A percentile compares a stretch with the other conserved stretches of the same genome.
These are phyloP conservation scores for Lampropteryx suffumata DNA, from an alignment of 2,888 invertebrate genomes.

Conservation along the genomic window DNA sequence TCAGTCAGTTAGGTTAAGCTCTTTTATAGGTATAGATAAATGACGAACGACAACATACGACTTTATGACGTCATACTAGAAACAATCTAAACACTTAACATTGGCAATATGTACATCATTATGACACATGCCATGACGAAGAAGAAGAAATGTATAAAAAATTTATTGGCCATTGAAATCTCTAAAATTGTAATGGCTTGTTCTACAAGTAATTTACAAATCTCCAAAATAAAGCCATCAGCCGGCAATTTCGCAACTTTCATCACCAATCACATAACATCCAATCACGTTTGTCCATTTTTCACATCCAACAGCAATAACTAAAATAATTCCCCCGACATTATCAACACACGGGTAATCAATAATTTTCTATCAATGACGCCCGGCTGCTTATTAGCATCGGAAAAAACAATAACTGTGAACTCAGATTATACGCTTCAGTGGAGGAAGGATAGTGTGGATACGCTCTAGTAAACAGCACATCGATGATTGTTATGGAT, in stretches of 20 bases:
- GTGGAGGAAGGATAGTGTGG: conserved; percentile 46
- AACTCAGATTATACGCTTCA: conserved; percentile 58
- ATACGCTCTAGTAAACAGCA: not conserved
- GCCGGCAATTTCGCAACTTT: conserved; percentile 2
- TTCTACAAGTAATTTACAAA: too few relatives aligned
- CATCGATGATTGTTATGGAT: not conserved
- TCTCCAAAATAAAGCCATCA: conserved; percentile 10
- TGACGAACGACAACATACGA: too few relatives aligned
- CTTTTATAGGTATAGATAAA: too few relatives aligned
- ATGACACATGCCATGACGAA: too few relatives aligned
- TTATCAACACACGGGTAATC: conserved; percentile 50
- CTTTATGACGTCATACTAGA: too few relatives aligned
- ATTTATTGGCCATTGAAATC: too few relatives aligned
- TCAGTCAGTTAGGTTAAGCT: too few relatives aligned
- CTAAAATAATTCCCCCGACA: conserved; percentile 43
- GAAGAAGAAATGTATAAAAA: too few relatives aligned
- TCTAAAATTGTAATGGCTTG: too few relatives aligned
- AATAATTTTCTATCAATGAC: conserved; percentile 80
- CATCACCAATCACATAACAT: not conserved
- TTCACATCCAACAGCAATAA: conserved; percentile 32
- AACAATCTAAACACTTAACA: too few relatives aligned
- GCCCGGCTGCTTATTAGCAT: conserved; percentile 71
- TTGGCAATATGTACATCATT: too few relatives aligned
- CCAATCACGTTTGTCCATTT: conserved; percentile 15
- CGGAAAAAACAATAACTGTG: conserved; percentile 76